A percentile compares a stretch with the other conserved stretches of the same genome.
Evolutionary conservation across 1,140 invertebrate genomes (phyloP).

Genomic region (Megalopta genalis): DNA sequence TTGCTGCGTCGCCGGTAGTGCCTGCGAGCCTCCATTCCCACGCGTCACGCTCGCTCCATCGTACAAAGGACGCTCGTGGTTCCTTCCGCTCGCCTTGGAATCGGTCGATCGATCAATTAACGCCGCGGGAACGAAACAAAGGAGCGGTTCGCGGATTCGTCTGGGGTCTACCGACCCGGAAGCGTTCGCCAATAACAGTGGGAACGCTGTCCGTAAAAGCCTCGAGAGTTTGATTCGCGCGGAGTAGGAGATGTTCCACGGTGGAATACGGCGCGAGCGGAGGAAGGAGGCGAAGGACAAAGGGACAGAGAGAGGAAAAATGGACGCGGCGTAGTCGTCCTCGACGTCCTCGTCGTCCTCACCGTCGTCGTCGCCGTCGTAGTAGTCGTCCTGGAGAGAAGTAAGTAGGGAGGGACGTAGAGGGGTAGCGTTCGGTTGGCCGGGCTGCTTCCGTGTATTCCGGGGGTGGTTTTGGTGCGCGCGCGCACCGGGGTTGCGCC

Average conservation of each 20-base stretch:
- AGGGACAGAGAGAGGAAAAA: constrained; percentile 20
- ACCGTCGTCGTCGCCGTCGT: constrained; percentile 25
- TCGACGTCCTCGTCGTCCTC: constrained; percentile 12
- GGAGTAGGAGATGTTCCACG: background rate
- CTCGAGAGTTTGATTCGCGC: background rate
- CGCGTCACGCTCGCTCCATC: background rate
- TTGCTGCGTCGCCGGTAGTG: too few relatives aligned
- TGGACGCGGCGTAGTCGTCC: constrained; percentile 7
- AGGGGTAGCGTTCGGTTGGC: constrained; percentile 57
- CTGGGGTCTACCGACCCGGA: background rate
- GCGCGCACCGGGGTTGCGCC: constrained; percentile 73
- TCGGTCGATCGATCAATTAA: constrained; percentile 1
- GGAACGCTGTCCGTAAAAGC: background rate
- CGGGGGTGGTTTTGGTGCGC: constrained; percentile 65
- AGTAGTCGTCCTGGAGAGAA: constrained; percentile 34
- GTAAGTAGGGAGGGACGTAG: constrained; percentile 30
- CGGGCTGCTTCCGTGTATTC: constrained; percentile 64
- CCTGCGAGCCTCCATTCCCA: background rate
- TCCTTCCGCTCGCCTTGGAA: background rate
- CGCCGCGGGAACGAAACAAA: background rate
- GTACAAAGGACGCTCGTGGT: background rate
- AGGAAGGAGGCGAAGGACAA: constrained; percentile 6
- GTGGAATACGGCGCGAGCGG: background rate
- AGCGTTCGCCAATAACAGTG: background rate
- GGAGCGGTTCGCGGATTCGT: background rate